A percentile compares a stretch with the other conserved stretches of the same genome.
phyloP scores from a whole-genome alignment of 53 echinoderm and acorn worm genomes.

The Apostichopus leukothele region DNA sequence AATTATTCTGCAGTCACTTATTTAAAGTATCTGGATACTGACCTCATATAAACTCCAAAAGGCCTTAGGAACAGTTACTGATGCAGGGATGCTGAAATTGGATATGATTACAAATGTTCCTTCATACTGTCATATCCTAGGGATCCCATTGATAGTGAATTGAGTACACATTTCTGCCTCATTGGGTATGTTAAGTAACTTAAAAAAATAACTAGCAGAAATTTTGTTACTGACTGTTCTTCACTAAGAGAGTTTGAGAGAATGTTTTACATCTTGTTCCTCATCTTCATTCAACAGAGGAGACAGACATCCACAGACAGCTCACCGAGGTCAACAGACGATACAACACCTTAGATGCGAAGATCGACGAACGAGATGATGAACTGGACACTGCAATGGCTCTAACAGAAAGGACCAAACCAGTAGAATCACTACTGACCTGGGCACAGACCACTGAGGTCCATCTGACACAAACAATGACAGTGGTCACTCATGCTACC shows the following conservation, averaged over 20 bases:
- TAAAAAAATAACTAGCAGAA: not conserved
- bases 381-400: conserved; percentile 92
- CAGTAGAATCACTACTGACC: conserved; percentile 80
- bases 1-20: no score
- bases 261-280: not conserved
- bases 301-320: conserved; percentile 92
- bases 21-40: no score
- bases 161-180: not conserved
- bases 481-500: conserved; percentile 47
- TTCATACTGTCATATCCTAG: no score
- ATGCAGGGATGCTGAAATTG: no score
- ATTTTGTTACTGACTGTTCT: not conserved
- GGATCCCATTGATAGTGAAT: not conserved
- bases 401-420: conserved; percentile 86
- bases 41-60: no score
- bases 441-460: conserved; percentile 77
- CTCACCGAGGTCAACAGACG: conserved; percentile 84
- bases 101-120: no score
- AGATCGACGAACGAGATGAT: conserved; percentile 94
- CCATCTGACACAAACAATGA: conserved; percentile 67
- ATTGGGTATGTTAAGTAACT: not conserved
- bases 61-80: no score
- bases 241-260: no score
- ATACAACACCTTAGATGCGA: conserved; percentile 88
- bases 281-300: conserved; percentile 60